Percentiles rank a stretch among this genome's conserved stretches.
Evolutionary conservation across 2,113 vertebrate species (phyloP).

Genomic region (Spheniscus mendiculus): DNA sequence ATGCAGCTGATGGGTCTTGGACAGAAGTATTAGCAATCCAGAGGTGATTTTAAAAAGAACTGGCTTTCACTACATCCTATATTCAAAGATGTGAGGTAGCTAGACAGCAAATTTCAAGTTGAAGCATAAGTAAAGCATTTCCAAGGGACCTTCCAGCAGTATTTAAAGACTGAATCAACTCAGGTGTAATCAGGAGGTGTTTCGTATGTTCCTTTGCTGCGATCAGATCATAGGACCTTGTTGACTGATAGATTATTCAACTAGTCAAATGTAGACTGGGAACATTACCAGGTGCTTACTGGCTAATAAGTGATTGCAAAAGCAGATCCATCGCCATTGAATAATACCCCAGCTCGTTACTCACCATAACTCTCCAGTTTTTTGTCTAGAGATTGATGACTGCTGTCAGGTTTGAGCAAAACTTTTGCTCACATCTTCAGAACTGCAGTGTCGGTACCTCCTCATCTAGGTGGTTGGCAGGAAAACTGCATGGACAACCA

Average conservation of each 20-base stretch:
- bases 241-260: not conserved
- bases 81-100: not conserved
- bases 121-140: not conserved
- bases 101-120: not conserved
- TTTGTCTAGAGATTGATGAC: not conserved
- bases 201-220: not conserved
- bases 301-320: not conserved
- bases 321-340: not conserved
- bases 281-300: not conserved
- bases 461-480: not conserved
- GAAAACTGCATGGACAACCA: not conserved
- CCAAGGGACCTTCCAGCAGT: not conserved
- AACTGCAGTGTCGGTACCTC: not conserved
- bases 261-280: not conserved
- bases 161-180: not conserved
- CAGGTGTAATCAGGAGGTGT: not conserved
- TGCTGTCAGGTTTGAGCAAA: not conserved
- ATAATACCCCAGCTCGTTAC: not conserved
- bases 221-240: not conserved
- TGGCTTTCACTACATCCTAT: not conserved
- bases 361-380: not conserved
- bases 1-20: not conserved
- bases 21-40: not conserved
- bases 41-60: not conserved
- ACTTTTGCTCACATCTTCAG: not conserved